Evolutionary conservation across 2,113 vertebrate genomes (phyloP).

Genomic region (Solea senegalensis): DNA sequence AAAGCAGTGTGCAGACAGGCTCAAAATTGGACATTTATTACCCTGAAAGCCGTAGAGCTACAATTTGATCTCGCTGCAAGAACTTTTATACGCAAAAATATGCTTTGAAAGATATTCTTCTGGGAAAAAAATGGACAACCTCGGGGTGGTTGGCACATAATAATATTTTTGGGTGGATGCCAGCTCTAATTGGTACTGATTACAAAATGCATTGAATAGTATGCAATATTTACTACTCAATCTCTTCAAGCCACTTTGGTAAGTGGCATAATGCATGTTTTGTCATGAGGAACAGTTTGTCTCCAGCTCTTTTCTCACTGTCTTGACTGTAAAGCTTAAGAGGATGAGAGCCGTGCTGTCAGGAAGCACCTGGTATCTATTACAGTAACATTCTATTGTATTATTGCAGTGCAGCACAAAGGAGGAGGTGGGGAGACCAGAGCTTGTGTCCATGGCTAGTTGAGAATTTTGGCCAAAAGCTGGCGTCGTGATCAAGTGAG

Average conservation of each 20-base stretch:
- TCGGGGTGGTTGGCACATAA: too few relatives aligned
- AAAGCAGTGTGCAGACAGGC: not conserved
- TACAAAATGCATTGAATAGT: not conserved
- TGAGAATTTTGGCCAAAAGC: conserved; percentile 45
- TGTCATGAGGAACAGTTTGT: conserved; percentile 31
- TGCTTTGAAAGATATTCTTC: not conserved
- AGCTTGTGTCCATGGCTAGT: conserved; percentile 34
- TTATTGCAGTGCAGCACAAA: conserved; percentile 63
- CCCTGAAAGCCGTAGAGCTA: not conserved
- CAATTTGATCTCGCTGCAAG: not conserved
- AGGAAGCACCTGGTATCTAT: conserved; percentile 78
- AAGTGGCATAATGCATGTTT: not conserved
- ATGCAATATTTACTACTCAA: not conserved
- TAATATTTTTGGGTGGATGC: not conserved
- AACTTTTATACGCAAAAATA: not conserved
- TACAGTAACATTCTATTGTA: conserved; percentile 59
- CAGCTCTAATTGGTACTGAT: not conserved
- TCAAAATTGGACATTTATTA: conserved; percentile 12
- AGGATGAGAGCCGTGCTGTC: conserved; percentile 36
- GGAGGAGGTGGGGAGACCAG: conserved; percentile 33
- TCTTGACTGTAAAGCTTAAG: conserved; percentile 22
- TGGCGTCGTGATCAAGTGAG: conserved; percentile 46
- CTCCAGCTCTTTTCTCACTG: conserved; percentile 27
- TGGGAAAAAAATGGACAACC: not conserved
- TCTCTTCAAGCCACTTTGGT: not conserved